Percentiles rank a stretch among this genome's conserved stretches.
phyloP scores from a whole-genome alignment of 2,888 invertebrate species.

The Octonoba sinensis region DNA sequence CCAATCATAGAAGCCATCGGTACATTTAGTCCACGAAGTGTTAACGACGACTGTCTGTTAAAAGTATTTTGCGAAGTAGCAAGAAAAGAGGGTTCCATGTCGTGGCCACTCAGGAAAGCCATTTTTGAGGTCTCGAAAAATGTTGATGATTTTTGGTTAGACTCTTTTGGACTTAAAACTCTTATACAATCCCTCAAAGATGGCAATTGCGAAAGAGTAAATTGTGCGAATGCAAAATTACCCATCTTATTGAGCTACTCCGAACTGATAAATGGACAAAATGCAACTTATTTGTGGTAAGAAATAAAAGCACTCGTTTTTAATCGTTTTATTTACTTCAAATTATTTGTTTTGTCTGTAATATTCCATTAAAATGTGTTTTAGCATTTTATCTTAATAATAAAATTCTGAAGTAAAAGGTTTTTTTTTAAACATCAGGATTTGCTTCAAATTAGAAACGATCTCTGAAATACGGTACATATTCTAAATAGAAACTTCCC shows the following conservation, averaged over 20 bases:
- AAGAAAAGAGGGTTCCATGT: neutral
- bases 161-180: slow-evolving; percentile 31
- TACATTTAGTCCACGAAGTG: slow-evolving; percentile 32
- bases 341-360: too few relatives aligned
- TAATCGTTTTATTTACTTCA: too few relatives aligned
- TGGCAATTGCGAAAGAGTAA: slow-evolving; percentile 36
- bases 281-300: too few relatives aligned
- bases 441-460: too few relatives aligned
- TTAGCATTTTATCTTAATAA: too few relatives aligned
- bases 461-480: too few relatives aligned
- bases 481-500: too few relatives aligned
- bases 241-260: neutral
- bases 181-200: slow-evolving; percentile 29
- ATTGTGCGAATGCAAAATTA: slow-evolving; percentile 5
- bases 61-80: slow-evolving; percentile 24
- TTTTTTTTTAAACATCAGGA: too few relatives aligned
- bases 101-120: neutral
- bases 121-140: slow-evolving; percentile 8
- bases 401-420: too few relatives aligned
- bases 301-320: too few relatives aligned
- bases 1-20: slow-evolving; percentile 39
- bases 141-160: slow-evolving; percentile 19
- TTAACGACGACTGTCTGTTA: slow-evolving; percentile 11
- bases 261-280: neutral
- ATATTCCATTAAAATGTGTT: too few relatives aligned